A percentile compares a stretch with the other conserved stretches of the same genome.
phyloP scores from a whole-genome alignment of 2,888 invertebrate genomes.

The Andricus curvator region DNA sequence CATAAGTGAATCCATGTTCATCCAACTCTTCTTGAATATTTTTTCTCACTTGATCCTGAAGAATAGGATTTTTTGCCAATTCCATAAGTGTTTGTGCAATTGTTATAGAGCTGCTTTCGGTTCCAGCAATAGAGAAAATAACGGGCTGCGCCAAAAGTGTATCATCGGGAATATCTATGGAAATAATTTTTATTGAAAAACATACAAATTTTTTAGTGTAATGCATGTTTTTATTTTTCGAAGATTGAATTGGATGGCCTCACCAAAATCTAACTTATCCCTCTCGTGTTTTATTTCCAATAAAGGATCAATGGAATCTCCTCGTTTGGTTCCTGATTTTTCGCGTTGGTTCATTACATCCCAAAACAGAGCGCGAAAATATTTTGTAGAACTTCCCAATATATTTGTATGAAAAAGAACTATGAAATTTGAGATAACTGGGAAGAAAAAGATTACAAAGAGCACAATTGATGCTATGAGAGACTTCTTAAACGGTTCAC shows the following conservation, averaged over 20 bases:
- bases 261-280: constrained; percentile 60
- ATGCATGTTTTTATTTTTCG: too few relatives aligned
- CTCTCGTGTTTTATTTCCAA: constrained; percentile 64
- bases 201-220: too few relatives aligned
- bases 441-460: too few relatives aligned
- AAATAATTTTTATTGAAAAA: not conserved
- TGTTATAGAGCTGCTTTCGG: constrained; percentile 65
- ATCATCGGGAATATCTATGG: constrained; percentile 66
- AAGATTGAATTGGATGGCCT: constrained; percentile 43
- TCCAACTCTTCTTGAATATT: constrained; percentile 60
- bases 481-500: too few relatives aligned
- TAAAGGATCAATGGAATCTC: constrained; percentile 68
- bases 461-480: too few relatives aligned
- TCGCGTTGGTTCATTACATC: constrained; percentile 65
- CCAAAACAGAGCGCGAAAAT: constrained; percentile 69
- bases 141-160: constrained; percentile 65
- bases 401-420: too few relatives aligned
- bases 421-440: too few relatives aligned
- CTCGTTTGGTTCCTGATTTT: constrained; percentile 61
- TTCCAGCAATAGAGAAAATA: constrained; percentile 69
- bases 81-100: constrained; percentile 64
- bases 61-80: constrained; percentile 64
- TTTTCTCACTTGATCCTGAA: constrained; percentile 61
- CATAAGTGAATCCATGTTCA: constrained; percentile 62
- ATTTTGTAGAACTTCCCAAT: constrained; percentile 48